Percentiles rank a stretch among this genome's conserved stretches.
Conservation (phyloP, 92 coral and sea anemone species). For the Actinostola sp. region DNA sequence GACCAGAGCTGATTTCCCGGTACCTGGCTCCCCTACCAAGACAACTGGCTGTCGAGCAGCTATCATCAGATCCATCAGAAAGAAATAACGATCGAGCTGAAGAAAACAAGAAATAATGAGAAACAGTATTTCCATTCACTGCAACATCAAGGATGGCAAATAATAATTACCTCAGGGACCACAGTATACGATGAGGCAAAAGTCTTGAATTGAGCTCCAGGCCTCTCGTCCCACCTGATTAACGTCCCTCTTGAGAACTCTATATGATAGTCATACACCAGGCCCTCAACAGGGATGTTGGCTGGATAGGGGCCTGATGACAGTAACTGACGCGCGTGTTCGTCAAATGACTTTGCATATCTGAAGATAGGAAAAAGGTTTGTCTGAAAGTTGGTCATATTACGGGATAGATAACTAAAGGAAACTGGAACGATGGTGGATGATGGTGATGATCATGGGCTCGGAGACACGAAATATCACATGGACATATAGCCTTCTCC, state of each 20-base stretch:
- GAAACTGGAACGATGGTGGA: too few relatives aligned
- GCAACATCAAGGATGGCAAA: too few relatives aligned
- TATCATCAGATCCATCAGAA: conserved; percentile 81
- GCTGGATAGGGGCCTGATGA: conserved; percentile 93
- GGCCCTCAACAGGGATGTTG: conserved; percentile 78
- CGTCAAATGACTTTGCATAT: conserved; percentile 71
- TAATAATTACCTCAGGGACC: conserved; percentile 80
- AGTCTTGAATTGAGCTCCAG: conserved; percentile 78
- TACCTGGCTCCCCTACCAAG: conserved; percentile 86
- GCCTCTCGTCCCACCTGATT: conserved; percentile 85
- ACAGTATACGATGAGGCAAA: conserved; percentile 89
- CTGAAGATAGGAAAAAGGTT: conserved; percentile 21
- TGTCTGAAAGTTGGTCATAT: too few relatives aligned
- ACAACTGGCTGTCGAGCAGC: conserved; percentile 78
- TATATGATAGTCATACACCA: conserved; percentile 87
- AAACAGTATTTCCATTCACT: background rate
- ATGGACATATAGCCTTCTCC: too few relatives aligned
- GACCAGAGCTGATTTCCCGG: conserved; percentile 87
- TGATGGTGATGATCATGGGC: too few relatives aligned
- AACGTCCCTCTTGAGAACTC: conserved; percentile 87
- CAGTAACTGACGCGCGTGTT: conserved; percentile 76
- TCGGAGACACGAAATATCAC: too few relatives aligned
- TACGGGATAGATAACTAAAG: too few relatives aligned
- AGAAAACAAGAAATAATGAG: background rate
- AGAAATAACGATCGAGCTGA: conserved; percentile 77